phyloP scores from a whole-genome alignment of 1,140 invertebrate species.

The Anadara kagoshimensis region DNA sequence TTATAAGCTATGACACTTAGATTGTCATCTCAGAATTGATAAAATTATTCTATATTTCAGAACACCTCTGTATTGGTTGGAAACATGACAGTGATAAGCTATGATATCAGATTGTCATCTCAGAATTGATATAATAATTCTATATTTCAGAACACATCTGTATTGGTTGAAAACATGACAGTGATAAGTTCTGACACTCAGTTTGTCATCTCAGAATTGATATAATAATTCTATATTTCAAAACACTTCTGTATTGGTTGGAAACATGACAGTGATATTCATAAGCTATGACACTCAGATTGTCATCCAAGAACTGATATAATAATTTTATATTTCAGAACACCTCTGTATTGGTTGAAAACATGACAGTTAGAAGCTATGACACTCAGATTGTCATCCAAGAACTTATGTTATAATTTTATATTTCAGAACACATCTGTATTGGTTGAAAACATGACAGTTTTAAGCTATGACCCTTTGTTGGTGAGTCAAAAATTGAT shows the following conservation, averaged over 20 bases:
- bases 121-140: no score
- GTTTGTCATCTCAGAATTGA: no score
- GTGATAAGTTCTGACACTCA: not conserved
- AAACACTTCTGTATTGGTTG: not conserved
- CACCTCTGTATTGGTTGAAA: not conserved
- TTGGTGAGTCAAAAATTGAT: no score
- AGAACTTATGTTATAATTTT: no score
- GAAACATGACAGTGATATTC: slow-evolving; percentile 45
- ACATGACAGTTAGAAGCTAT: slow-evolving; percentile 45
- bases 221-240: not conserved
- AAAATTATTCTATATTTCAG: not conserved
- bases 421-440: not conserved
- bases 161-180: not conserved
- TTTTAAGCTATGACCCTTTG: no score
- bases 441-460: not conserved
- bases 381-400: no score
- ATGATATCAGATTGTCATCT: no score
- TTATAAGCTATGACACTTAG: not conserved
- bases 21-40: no score
- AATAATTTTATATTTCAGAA: not conserved
- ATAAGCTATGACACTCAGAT: slow-evolving; percentile 38
- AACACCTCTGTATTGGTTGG: not conserved
- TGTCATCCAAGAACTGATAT: no score
- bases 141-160: not conserved
- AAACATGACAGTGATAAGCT: slow-evolving; percentile 46